Base-by-base conservation (phyloP, 2,113 vertebrate species). In the Pedetes capensis region DNA sequence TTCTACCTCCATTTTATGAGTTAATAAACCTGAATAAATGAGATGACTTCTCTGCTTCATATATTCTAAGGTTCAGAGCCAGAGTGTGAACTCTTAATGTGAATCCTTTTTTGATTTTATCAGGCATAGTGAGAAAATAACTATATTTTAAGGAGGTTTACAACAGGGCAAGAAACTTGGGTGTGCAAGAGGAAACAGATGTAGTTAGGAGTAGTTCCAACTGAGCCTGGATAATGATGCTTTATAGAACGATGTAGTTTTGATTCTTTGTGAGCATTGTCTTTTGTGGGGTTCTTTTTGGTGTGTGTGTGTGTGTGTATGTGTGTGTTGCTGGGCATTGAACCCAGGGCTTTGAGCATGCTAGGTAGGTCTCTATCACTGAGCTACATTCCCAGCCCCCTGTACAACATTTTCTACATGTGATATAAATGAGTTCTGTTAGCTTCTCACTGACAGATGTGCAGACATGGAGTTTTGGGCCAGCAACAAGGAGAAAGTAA, bases 71-170 rank as follows among this genome's bases (percentile, higher is more conserved):
- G 14, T 39, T 5, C 29, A 91, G 87, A 47, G 32, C 74, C n/a
- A 84, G 66, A 95, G 69, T 80, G 22, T 34, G 34, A 89, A 63
- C 27, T 88, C 7, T 79, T 89, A 44, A 27, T 80, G 22, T 88
- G 51, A 74, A 80, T 80, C 20, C 69, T 87, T 71, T 80, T 81
- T 32, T 78, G 63, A 39, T 64, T 95, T 91, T 47, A 75, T 57
- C 23, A 74, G 23, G 25, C 61, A 79, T 63, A 84, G n/a, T 93
- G 57, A 51, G 82, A 34, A 93, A 78, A 64, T 82, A 76, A 32
- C 25, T 25, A 29, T 47, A 68, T 87, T 87, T 91, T 79, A 91
- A 95, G 55, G 39, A 93, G 87, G 44, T 95, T 51, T 66, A 83
- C 34, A 93, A 29, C 14, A 83, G 39, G 42, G 20, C n/a, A 53